Percentiles rank a stretch among this genome's conserved stretches.
Evolutionary conservation across 2,797 vertebrate species (phyloP).

Genomic region (Phataginus tricuspis): DNA sequence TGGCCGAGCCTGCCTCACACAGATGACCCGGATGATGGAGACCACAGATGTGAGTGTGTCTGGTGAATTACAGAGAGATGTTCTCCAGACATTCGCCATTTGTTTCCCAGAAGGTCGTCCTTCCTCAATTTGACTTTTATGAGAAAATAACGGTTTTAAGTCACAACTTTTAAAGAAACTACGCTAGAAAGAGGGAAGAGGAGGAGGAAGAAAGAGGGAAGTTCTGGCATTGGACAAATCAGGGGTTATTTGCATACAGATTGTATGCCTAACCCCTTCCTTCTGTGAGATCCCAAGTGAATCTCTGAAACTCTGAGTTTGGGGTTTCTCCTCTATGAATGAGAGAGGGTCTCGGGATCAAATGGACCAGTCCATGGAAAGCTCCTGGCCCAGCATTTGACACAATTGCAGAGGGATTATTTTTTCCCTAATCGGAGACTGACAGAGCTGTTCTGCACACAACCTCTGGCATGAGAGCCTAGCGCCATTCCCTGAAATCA

Average conservation of each 20-base stretch:
- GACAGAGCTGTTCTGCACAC: neutral
- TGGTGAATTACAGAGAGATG: neutral
- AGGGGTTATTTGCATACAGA: neutral
- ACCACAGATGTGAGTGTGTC: too few relatives aligned
- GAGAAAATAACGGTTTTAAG: neutral
- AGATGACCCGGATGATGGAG: neutral
- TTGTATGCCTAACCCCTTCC: neutral
- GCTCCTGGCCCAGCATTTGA: neutral
- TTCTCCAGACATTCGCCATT: neutral
- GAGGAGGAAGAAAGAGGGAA: neutral
- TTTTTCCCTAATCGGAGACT: neutral
- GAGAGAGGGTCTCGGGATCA: neutral
- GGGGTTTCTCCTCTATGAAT: neutral
- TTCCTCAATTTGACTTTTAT: neutral
- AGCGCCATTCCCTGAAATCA: neutral
- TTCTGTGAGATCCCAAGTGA: neutral
- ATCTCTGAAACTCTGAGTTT: neutral
- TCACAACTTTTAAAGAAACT: neutral
- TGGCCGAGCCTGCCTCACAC: neutral
- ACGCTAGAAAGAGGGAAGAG: too few relatives aligned
- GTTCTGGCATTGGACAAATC: neutral
- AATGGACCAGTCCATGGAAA: neutral
- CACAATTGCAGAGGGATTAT: neutral
- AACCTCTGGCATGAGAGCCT: neutral
- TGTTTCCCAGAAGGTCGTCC: neutral